Conservation (phyloP, 2,113 vertebrate species). For the Hydropotes inermis region DNA sequence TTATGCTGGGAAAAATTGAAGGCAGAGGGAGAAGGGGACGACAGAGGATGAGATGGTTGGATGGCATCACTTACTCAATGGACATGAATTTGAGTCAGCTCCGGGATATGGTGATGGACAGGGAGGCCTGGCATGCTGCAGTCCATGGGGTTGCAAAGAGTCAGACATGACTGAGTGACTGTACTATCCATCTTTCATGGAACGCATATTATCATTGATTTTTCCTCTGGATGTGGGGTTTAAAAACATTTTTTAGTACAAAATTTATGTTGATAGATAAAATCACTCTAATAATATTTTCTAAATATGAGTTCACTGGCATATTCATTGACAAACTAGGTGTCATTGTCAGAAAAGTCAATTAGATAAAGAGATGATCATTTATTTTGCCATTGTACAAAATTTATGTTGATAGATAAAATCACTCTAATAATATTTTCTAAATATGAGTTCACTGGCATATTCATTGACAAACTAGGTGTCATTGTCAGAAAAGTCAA, state of each 20-base stretch:
- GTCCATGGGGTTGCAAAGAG: neutral
- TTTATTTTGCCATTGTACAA: neutral
- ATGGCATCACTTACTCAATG: neutral
- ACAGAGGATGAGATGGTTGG: neutral
- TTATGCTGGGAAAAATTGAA: neutral
- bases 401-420: neutral
- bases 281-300: neutral
- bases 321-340: neutral
- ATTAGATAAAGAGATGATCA: neutral
- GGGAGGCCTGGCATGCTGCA: neutral
- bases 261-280: neutral
- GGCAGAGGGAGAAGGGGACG: neutral
- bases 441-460: neutral
- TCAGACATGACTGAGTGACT: neutral
- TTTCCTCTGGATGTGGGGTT: rapidly evolving
- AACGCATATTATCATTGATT: neutral
- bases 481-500: neutral
- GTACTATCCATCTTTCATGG: neutral
- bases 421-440: neutral
- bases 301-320: neutral
- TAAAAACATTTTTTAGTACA: neutral
- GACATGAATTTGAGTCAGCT: neutral
- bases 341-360: neutral
- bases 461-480: neutral
- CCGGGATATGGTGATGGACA: neutral